Conservation (phyloP, 2,113 vertebrate species). For the Carassius carassius region DNA sequence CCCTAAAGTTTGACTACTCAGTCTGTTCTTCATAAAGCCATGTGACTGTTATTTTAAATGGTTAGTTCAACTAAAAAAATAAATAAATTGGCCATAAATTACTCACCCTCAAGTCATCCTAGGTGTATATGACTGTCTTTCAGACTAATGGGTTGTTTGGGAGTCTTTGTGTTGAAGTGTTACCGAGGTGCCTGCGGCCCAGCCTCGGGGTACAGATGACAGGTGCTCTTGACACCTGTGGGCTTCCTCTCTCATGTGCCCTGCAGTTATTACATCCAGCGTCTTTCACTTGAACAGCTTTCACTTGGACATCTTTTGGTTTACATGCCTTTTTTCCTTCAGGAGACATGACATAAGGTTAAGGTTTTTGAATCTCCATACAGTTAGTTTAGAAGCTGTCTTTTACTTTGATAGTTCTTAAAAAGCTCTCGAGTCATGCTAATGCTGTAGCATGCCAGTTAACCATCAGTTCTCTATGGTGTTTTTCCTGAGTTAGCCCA, state of each 20-base stretch:
- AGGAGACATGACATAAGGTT: not conserved
- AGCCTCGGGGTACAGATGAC: conserved; percentile 50
- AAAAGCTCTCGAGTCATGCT: not conserved
- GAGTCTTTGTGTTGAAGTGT: not conserved
- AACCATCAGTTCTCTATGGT: not conserved
- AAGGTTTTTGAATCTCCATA: not conserved
- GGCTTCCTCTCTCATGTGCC: not conserved
- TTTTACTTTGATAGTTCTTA: not conserved
- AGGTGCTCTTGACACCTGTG: conserved; percentile 36
- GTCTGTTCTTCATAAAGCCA: not conserved
- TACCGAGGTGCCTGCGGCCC: conserved; percentile 28
- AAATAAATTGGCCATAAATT: no score
- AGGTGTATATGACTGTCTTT: no score
- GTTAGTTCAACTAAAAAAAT: no score
- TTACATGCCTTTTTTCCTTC: not conserved
- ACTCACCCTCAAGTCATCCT: no score
- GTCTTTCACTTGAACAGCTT: not conserved
- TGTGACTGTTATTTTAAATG: not conserved
- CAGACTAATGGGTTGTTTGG: not conserved
- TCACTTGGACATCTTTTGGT: not conserved
- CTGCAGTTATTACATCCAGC: not conserved
- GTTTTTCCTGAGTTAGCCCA: not conserved
- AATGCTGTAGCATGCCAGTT: not conserved
- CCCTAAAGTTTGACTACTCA: not conserved
- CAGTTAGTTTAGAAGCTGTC: not conserved